phyloP scores from a whole-genome alignment of 2,888 invertebrate species.

The Pseudanteris insignis region DNA sequence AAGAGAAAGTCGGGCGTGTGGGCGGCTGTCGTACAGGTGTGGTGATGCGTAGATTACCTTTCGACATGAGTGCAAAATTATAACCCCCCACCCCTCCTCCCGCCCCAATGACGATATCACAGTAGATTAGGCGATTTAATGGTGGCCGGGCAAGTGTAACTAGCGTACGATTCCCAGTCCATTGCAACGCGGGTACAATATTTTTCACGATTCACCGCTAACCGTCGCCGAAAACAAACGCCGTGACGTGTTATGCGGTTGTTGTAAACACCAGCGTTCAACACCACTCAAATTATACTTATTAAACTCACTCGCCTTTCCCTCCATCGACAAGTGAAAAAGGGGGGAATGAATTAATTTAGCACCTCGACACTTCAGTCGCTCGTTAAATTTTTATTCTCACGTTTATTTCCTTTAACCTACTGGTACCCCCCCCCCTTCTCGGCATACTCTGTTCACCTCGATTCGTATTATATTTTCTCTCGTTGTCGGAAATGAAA shows the following conservation, averaged over 20 bases:
- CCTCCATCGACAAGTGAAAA: constrained; percentile 19
- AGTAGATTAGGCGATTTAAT: constrained; percentile 40
- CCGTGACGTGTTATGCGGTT: too few relatives aligned
- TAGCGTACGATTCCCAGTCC: constrained; percentile 35
- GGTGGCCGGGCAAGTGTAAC: constrained; percentile 32
- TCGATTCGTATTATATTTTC: too few relatives aligned
- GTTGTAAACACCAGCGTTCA: constrained; percentile 26
- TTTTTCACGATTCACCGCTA: constrained; percentile 40
- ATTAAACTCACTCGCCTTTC: too few relatives aligned
- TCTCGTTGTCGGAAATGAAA: too few relatives aligned
- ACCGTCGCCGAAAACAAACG: constrained; percentile 39
- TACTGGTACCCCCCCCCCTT: too few relatives aligned
- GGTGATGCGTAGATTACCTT: constrained; percentile 18
- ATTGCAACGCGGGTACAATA: constrained; percentile 30
- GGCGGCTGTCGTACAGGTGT: constrained; percentile 36
- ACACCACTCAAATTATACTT: constrained; percentile 37
- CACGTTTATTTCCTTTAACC: too few relatives aligned
- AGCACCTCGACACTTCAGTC: constrained; percentile 24
- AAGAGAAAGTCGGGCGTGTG: constrained; percentile 35
- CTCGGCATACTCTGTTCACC: too few relatives aligned
- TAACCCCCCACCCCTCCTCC: too few relatives aligned
- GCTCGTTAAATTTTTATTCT: too few relatives aligned
- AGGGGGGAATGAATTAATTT: constrained; percentile 35
- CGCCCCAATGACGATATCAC: constrained; percentile 34
- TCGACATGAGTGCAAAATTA: constrained; percentile 43